A percentile compares a stretch with the other conserved stretches of the same genome.
phyloP scores from a whole-genome alignment of 2,797 vertebrate genomes.

The Eospalax fontanierii region DNA sequence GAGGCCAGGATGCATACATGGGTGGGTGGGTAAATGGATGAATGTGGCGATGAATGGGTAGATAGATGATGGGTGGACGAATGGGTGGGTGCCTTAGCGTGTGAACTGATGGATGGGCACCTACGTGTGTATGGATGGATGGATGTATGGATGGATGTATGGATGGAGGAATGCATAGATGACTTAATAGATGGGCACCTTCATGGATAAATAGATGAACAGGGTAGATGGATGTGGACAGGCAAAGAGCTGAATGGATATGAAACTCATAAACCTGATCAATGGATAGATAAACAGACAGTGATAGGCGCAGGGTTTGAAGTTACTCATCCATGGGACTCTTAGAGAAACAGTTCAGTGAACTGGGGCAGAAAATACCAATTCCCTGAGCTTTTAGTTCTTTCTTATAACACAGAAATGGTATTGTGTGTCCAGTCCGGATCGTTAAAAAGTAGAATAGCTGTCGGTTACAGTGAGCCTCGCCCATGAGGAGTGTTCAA shows the following conservation, averaged over 20 bases:
- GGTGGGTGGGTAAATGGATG: no score
- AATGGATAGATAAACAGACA: not conserved
- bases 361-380: not conserved
- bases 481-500: not conserved
- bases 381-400: not conserved
- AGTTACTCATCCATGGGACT: not conserved
- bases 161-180: no score
- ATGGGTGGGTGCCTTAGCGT: no score
- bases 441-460: not conserved
- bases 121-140: no score
- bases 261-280: no score
- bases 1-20: no score
- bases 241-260: not conserved
- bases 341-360: no score
- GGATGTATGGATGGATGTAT: no score
- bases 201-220: accelerated
- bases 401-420: not conserved
- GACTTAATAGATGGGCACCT: no score
- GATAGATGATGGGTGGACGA: no score
- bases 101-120: no score
- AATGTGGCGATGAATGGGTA: no score
- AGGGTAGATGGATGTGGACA: not conserved
- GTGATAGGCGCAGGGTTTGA: not conserved
- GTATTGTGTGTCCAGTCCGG: not conserved
- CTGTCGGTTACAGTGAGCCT: not conserved